Base-by-base conservation (phyloP, 1,140 invertebrate species). In the Semibalanus balanoides region DNA sequence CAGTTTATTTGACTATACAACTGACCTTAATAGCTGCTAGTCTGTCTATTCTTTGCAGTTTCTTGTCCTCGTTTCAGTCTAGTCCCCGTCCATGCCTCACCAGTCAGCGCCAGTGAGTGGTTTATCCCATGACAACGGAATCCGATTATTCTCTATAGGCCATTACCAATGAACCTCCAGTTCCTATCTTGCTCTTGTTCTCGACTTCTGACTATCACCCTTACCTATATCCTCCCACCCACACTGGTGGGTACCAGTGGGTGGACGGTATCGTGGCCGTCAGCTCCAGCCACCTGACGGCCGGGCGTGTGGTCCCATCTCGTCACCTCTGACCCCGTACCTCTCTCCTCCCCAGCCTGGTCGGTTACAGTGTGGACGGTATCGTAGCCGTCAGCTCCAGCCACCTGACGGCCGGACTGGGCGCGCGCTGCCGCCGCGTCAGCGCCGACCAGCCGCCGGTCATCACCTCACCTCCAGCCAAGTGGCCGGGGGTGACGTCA, bases 401-500 rank as follows among this genome's bases (percentile, higher is more conserved):
- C 25, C 51, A 78, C 9, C 74, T 78, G 31, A 29, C 31, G 28
- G 76, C 78, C 69, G 78, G 76, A 22, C 74, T 69, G 30, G 30
- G 28, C 70, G 70, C 35, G n/a, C 27, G 43, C 51, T 74, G 71
- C 30, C 31, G 28, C 7, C 31, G 71, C 29, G 5, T 14, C 17
- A 78, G 78, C 28, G 84, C 82, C 74, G 84, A 85, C 74, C 84
- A 86, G 76, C 82, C 84, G 27, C 74, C 83, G 72, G 83, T 85
- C 51, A 85, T 89, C 9, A 88, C 87, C 69, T 89, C 89, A 5
- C 80, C 83, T 30, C 89, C 90, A 3, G 83, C 84, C n/a, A 90
- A 90, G 83, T 91, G 90, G 90, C 90, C 90, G 79, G 88, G 95
- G 31, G 96, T 99, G 0, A 93, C 95, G 1, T 95, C 94, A 79